Conservation (phyloP, 2,888 invertebrate species). For the Oscheius sp. region DNA sequence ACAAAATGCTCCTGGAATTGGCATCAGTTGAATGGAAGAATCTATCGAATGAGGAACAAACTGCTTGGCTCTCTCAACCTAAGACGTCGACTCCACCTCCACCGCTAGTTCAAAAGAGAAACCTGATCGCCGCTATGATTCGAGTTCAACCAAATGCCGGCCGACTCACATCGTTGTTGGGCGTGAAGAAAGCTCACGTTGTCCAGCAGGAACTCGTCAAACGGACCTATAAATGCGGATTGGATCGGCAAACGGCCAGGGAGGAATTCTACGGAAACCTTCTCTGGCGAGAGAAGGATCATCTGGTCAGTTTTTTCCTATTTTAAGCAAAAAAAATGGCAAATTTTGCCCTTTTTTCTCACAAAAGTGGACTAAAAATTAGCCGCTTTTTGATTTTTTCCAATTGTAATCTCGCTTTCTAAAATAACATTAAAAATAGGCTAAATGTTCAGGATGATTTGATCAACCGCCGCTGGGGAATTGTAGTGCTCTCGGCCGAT, state of each 20-base stretch:
- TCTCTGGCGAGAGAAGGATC: conserved; percentile 20
- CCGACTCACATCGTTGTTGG: neutral
- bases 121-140: neutral
- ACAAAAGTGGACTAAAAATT: neutral
- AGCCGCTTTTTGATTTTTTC: neutral
- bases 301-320: neutral
- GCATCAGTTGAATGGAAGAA: conserved; percentile 16
- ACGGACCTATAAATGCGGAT: conserved; percentile 4
- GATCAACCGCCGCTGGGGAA: conserved; percentile 8
- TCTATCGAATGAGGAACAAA: neutral
- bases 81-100: neutral
- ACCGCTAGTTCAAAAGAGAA: neutral
- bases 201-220: conserved; percentile 15
- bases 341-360: neutral
- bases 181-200: conserved; percentile 4
- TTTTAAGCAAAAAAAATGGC: neutral
- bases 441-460: conserved; percentile 10
- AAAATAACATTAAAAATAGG: too few species aligned
- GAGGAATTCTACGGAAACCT: conserved; percentile 20
- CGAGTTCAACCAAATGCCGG: too few species aligned
- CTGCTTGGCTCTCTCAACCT: conserved; percentile 22
- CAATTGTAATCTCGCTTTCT: neutral
- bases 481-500: conserved; percentile 16
- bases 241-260: conserved; percentile 19
- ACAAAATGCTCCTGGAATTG: conserved; percentile 7